These are phyloP conservation scores for Polyommatus iphigenia DNA, from an alignment of 2,888 invertebrate species.

Conservation along the genomic window DNA sequence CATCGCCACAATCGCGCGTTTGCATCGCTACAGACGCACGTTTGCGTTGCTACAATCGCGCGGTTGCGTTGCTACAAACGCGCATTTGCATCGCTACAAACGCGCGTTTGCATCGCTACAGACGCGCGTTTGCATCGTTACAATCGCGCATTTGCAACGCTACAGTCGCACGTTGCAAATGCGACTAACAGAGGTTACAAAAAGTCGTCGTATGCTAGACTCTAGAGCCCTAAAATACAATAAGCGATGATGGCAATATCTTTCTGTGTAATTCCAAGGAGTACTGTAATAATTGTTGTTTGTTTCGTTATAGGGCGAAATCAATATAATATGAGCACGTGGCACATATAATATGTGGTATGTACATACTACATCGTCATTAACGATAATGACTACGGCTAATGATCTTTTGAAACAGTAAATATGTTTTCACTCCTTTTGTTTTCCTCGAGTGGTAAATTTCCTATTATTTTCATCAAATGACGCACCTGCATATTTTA, in stretches of 20 bases:
- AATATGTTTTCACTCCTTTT: constrained; percentile 36
- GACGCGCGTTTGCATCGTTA: too few relatives aligned
- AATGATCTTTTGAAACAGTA: constrained; percentile 40
- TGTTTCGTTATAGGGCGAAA: constrained; percentile 38
- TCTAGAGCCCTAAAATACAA: background rate
- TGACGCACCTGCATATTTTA: background rate
- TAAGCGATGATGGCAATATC: background rate
- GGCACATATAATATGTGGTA: constrained; percentile 36
- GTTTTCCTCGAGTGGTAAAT: constrained; percentile 24
- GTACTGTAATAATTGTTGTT: constrained; percentile 37
- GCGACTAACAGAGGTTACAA: too few relatives aligned
- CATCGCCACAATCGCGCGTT: too few relatives aligned
- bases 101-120: too few relatives aligned
- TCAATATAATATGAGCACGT: constrained; percentile 39
- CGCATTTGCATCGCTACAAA: too few relatives aligned
- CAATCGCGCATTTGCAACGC: too few relatives aligned
- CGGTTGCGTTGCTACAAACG: too few relatives aligned
- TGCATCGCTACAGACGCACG: too few relatives aligned
- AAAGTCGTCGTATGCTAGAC: too few relatives aligned
- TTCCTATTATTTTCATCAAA: background rate
- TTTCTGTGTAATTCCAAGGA: constrained; percentile 36
- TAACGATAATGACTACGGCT: constrained; percentile 38
- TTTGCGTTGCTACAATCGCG: too few relatives aligned
- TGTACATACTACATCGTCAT: constrained; percentile 1
- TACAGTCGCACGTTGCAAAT: too few relatives aligned